phyloP scores from a whole-genome alignment of 2,113 vertebrate genomes.

The Pelusios castaneus region DNA sequence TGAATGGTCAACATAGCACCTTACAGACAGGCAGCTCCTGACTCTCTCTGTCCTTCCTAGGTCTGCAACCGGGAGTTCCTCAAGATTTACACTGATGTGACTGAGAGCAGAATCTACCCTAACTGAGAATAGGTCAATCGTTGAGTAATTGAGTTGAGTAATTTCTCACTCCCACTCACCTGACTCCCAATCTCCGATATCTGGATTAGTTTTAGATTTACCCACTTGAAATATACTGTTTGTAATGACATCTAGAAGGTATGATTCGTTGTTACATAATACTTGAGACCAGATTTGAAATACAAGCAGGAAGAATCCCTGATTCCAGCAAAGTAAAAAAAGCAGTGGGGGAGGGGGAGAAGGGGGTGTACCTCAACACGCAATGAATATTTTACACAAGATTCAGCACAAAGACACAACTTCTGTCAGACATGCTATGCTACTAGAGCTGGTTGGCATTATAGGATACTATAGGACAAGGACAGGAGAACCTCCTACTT shows the following conservation, averaged over 20 bases:
- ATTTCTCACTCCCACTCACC: neutral
- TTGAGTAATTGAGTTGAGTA: too few species aligned
- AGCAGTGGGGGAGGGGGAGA: neutral
- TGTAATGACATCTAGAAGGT: neutral
- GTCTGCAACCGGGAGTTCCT: neutral
- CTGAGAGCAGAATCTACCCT: neutral
- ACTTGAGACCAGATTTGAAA: neutral
- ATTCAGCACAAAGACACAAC: neutral
- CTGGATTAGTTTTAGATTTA: neutral
- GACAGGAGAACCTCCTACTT: neutral
- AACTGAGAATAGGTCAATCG: too few species aligned
- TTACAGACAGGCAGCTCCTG: neutral
- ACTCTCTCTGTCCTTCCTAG: neutral
- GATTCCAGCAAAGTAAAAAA: neutral
- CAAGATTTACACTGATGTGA: neutral
- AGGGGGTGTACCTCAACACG: neutral
- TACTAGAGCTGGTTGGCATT: neutral
- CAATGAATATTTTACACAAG: neutral
- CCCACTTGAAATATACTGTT: neutral
- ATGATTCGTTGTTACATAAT: neutral
- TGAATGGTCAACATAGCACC: neutral
- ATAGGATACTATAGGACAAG: neutral
- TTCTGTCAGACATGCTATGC: neutral
- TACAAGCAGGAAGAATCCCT: neutral
- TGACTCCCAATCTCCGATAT: neutral